These are phyloP conservation scores for Euleptes europaea DNA, from an alignment of 2,113 vertebrate genomes.

Conservation along the genomic window DNA sequence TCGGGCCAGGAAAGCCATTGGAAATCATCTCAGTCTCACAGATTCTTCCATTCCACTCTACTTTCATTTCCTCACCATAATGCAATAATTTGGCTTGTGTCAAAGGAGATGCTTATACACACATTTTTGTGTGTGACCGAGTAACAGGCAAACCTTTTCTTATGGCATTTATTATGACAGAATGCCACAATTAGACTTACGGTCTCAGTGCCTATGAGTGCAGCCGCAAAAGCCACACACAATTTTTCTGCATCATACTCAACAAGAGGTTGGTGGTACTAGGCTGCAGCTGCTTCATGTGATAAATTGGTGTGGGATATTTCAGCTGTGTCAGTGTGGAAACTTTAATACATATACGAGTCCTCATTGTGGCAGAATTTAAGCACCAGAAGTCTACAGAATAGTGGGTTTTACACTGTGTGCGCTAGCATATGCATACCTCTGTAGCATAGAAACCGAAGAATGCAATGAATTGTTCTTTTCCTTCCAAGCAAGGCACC, in stretches of 20 bases:
- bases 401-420: neutral
- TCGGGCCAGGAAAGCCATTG: accelerated
- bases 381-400: neutral
- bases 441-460: neutral
- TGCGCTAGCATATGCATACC: neutral
- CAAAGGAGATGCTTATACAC: neutral
- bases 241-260: neutral
- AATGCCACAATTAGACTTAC: no score
- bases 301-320: neutral
- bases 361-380: neutral
- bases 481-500: neutral
- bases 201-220: neutral
- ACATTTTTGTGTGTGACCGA: no score
- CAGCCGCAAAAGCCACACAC: neutral
- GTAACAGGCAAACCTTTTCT: no score
- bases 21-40: accelerated
- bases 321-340: neutral
- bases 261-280: neutral
- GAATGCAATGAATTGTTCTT: neutral
- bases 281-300: neutral
- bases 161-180: no score
- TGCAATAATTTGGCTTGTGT: neutral
- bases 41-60: neutral
- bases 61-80: accelerated
- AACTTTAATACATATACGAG: neutral